These are phyloP conservation scores for Lepus americanus DNA, from an alignment of 2,113 vertebrate species.

Conservation along the genomic window DNA sequence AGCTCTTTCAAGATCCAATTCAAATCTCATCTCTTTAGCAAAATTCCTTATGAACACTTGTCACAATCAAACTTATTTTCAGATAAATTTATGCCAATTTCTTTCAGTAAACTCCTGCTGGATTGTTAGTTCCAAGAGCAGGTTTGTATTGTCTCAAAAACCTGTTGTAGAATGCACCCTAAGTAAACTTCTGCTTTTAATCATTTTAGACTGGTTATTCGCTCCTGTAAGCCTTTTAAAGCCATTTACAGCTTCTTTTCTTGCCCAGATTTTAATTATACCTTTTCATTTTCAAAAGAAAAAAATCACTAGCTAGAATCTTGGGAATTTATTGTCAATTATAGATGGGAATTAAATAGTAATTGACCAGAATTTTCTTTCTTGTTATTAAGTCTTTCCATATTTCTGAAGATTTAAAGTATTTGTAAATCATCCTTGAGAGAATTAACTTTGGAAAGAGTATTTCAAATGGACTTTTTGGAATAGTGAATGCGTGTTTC, in stretches of 20 bases:
- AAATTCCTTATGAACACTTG: neutral
- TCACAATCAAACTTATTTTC: neutral
- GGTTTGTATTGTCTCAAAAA: slow-evolving; percentile 30
- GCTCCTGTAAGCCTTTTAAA: neutral
- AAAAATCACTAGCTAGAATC: neutral
- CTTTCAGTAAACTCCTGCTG: neutral
- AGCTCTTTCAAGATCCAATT: neutral
- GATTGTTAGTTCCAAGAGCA: neutral
- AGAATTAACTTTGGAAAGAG: neutral
- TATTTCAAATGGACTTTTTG: neutral
- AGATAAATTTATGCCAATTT: neutral
- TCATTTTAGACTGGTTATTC: neutral
- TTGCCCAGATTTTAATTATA: slow-evolving; percentile 16
- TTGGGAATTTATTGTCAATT: slow-evolving; percentile 20
- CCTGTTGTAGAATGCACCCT: neutral
- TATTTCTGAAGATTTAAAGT: neutral
- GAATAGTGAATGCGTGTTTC: neutral
- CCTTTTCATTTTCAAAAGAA: neutral
- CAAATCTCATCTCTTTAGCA: neutral
- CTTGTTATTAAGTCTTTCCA: neutral
- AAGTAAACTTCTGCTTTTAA: neutral
- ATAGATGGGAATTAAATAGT: neutral
- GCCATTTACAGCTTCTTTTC: neutral
- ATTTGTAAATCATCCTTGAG: neutral
- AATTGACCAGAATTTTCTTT: slow-evolving; percentile 52